Evolutionary conservation across 2,113 vertebrate genomes (phyloP).

Genomic region (Bujurquina vittata): DNA sequence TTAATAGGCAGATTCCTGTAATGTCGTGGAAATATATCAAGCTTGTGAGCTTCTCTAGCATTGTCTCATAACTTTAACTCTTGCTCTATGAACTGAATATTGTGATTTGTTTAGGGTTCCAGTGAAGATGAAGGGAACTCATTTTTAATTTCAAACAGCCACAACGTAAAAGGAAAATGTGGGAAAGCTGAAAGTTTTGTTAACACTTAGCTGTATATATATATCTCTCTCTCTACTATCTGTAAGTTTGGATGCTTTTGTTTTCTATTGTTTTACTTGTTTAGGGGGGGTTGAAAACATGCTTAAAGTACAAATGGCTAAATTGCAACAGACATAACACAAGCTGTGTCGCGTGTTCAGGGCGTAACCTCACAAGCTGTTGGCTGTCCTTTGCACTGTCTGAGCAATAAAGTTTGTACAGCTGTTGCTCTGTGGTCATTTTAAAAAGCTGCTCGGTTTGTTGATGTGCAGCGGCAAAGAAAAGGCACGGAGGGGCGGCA

Average conservation of each 20-base stretch:
- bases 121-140: not conserved
- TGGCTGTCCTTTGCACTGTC: slow-evolving; percentile 46
- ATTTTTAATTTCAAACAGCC: not conserved
- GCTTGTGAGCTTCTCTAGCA: not conserved
- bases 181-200: not conserved
- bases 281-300: not conserved
- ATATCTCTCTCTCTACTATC: not conserved
- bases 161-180: not conserved
- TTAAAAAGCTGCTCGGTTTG: not conserved
- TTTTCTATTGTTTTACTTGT: slow-evolving; percentile 7
- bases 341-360: slow-evolving; percentile 9
- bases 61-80: not conserved
- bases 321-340: slow-evolving; percentile 14
- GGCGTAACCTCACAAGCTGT: slow-evolving; percentile 22
- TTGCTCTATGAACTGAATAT: not conserved
- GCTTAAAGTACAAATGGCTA: not conserved
- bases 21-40: not conserved
- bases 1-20: slow-evolving; percentile 3
- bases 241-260: slow-evolving; percentile 1
- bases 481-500: slow-evolving; percentile 36
- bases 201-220: not conserved
- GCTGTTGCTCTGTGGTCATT: not conserved
- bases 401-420: slow-evolving; percentile 63
- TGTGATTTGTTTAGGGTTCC: no score
- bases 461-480: not conserved